Base-by-base conservation (phyloP, 2,113 vertebrate genomes). In the Sinocyclocheilus grahami region DNA sequence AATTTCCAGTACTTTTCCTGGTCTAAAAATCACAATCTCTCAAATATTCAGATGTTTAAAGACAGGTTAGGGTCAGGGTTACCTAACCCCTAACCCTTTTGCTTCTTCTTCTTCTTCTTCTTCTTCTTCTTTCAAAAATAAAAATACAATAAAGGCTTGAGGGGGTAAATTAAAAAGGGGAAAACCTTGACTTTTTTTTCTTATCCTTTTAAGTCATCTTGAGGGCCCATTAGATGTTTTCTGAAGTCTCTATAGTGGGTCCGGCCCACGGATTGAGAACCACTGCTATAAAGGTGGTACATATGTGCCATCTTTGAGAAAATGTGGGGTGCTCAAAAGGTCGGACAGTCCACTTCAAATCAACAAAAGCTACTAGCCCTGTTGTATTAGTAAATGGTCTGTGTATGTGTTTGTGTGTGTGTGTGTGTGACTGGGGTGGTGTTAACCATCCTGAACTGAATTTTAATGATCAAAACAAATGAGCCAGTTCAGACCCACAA, bases 391-490 rank as follows among this genome's bases (percentile, higher is more conserved):
- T 95, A 93, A 92, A 93, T 95, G 93, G 92, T 94, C 93, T 91
- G 51, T 74, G 67, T 11, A 0, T 69, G 63, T 67, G 5, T 24
- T 0, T 48, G 30, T 65, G n/a, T 78, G 1, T 16, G 51, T 16
- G 18, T 48, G 69, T 75, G 55, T 80, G 27, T 65, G 53, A 30
- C n/a, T 53, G 30, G 51, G 22, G 18, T 48, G 85, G 89, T 86
- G 89, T 94, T 92, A 82, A 92, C 6, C 95, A 95, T 90, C 86
- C 93, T 92, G 91, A 88, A 93, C 93, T 94, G 96, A 94, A 96
- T 96, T 95, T 95, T 96, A 97, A 97, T 88, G 94, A 96, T 87
- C 86, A 93, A 95, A 97, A 95, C 93, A 96, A 95, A 97, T 96
- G 96, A 97, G 94, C 92, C 93, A 91, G 89, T 92, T 95, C 93